Conservation (phyloP, 2,113 vertebrate genomes). For the Pterocles gutturalis region DNA sequence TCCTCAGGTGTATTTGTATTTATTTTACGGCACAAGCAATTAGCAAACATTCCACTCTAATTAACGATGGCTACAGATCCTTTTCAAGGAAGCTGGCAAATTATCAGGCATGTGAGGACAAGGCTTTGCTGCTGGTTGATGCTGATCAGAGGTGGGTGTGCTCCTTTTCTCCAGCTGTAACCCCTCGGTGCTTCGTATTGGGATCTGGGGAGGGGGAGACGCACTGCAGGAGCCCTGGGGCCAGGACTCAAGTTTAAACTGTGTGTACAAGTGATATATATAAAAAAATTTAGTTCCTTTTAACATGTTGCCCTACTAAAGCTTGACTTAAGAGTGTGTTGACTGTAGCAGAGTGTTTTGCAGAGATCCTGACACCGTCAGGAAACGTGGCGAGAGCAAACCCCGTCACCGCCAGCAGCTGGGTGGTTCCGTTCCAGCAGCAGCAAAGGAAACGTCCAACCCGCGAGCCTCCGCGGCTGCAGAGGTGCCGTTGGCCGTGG, state of each 20-base stretch:
- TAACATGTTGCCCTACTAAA: not conserved
- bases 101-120: not conserved
- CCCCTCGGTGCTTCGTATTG: fast-evolving
- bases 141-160: not conserved
- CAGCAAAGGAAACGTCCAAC: not conserved
- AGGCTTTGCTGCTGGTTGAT: not conserved
- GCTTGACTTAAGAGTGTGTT: not conserved
- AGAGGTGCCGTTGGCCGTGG: not conserved
- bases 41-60: not conserved
- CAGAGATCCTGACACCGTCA: not conserved
- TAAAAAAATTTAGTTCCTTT: not conserved
- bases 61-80: not conserved
- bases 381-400: not conserved
- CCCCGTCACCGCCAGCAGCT: not conserved
- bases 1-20: not conserved
- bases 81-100: not conserved
- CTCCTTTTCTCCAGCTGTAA: not conserved
- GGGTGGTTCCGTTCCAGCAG: not conserved
- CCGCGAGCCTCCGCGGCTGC: not conserved
- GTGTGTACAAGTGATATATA: not conserved
- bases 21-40: not conserved
- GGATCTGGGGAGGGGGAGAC: not conserved
- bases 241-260: not conserved
- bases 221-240: not conserved
- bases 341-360: not conserved